These are phyloP conservation scores for Apolygus lucorum DNA, from an alignment of 1,140 invertebrate genomes.

Conservation along the genomic window DNA sequence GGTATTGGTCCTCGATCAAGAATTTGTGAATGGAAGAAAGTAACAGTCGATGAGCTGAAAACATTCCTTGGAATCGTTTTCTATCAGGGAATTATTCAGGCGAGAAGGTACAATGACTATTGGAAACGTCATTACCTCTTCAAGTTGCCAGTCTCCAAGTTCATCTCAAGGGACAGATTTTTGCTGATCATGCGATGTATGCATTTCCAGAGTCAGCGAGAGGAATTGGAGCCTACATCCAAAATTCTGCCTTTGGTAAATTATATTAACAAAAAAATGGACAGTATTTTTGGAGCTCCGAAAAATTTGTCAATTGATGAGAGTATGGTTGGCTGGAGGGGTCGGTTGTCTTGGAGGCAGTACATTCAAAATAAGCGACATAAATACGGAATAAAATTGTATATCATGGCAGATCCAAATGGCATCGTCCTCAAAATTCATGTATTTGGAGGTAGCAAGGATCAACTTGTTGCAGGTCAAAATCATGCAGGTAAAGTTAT, in stretches of 20 bases:
- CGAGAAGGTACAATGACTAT: neutral
- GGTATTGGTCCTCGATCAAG: no score
- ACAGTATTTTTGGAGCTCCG: slow-evolving; percentile 31
- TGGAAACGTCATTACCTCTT: slow-evolving; percentile 2
- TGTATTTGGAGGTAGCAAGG: neutral
- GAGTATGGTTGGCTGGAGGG: slow-evolving; percentile 14
- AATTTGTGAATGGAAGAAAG: no score
- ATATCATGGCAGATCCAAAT: slow-evolving; percentile 28
- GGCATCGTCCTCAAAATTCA: slow-evolving; percentile 28
- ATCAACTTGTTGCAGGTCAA: neutral
- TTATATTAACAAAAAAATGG: slow-evolving; percentile 35
- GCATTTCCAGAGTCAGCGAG: neutral
- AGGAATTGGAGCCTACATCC: neutral
- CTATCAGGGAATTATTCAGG: neutral
- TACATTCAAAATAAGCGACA: slow-evolving; percentile 16
- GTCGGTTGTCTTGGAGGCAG: neutral
- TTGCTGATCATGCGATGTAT: no score
- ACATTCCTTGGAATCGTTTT: no score
- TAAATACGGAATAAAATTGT: slow-evolving; percentile 22
- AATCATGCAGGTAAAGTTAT: neutral
- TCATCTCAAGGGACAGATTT: no score
- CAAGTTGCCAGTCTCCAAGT: neutral
- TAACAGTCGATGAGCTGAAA: no score
- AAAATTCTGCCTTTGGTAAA: slow-evolving; percentile 28
- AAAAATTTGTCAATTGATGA: slow-evolving; percentile 30